Percentiles rank a stretch among this genome's conserved stretches.
Conservation (phyloP, 2,113 vertebrate species). For the Stictonetta naevosa region DNA sequence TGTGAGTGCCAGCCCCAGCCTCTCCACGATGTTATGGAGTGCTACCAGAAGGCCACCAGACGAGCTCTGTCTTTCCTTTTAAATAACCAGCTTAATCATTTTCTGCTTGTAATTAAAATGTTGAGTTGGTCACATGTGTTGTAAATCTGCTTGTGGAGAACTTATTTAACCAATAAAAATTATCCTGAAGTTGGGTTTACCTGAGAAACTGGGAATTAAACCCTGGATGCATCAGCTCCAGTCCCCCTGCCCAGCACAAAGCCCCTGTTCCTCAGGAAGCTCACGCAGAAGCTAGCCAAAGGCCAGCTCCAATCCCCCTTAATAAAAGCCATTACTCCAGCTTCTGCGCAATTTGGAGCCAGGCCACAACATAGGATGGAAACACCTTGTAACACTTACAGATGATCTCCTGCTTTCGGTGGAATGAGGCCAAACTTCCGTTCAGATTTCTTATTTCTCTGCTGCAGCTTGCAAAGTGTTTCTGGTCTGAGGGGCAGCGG, state of each 20-base stretch:
- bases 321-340: slow-evolving; percentile 21
- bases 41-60: background rate
- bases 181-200: background rate
- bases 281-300: background rate
- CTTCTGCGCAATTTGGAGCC: slow-evolving; percentile 7
- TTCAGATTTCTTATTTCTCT: background rate
- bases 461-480: rapidly evolving
- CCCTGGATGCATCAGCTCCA: background rate
- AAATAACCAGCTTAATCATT: background rate
- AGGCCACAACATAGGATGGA: background rate
- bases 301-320: background rate
- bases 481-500: rapidly evolving
- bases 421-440: background rate
- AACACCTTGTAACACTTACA: slow-evolving; percentile 39
- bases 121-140: background rate
- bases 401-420: slow-evolving; percentile 14
- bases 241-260: rapidly evolving
- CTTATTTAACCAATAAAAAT: slow-evolving; percentile 6
- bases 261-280: background rate
- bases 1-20: background rate
- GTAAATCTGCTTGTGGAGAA: background rate
- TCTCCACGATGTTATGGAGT: background rate
- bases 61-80: background rate
- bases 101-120: background rate
- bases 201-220: background rate